A percentile compares a stretch with the other conserved stretches of the same genome.
phyloP scores from a whole-genome alignment of 2,888 invertebrate genomes.

The Drosophila paranaensis region DNA sequence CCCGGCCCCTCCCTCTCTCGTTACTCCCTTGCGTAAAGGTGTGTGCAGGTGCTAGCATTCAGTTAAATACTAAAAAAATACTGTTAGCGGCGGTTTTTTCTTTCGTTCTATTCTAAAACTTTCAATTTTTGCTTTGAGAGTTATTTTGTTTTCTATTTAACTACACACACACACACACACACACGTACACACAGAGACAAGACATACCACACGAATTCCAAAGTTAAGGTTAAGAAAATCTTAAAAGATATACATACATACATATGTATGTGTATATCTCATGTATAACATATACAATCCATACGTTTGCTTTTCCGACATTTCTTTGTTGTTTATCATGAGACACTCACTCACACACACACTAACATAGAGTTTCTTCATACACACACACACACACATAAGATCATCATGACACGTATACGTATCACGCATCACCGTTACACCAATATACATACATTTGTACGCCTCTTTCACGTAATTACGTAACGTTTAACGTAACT shows the following conservation, averaged over 20 bases:
- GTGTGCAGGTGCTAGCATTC: slow-evolving; percentile 68
- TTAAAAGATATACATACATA: slow-evolving; percentile 13
- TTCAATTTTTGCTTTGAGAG: slow-evolving; percentile 64
- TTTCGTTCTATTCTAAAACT: slow-evolving; percentile 44
- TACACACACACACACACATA: slow-evolving; percentile 16
- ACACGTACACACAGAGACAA: slow-evolving; percentile 36
- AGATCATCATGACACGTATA: slow-evolving; percentile 53
- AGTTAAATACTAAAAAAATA: neutral
- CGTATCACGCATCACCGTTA: slow-evolving; percentile 50
- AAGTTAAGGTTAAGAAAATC: slow-evolving; percentile 25
- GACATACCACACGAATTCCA: slow-evolving; percentile 28
- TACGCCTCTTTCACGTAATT: slow-evolving; percentile 60
- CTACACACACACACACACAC: slow-evolving; percentile 41
- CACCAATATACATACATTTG: slow-evolving; percentile 54
- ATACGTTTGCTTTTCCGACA: slow-evolving; percentile 47
- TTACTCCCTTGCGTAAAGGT: slow-evolving; percentile 46
- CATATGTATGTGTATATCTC: neutral
- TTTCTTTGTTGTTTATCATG: slow-evolving; percentile 45
- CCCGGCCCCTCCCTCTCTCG: slow-evolving; percentile 12
- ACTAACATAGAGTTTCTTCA: neutral
- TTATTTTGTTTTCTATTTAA: slow-evolving; percentile 49
- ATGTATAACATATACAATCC: slow-evolving; percentile 9
- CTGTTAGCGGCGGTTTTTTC: slow-evolving; percentile 59
- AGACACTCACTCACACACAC: neutral
- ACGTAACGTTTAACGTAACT: slow-evolving; percentile 29